Base-by-base conservation (phyloP, 2,888 invertebrate genomes). In the Fabriciana adippe region DNA sequence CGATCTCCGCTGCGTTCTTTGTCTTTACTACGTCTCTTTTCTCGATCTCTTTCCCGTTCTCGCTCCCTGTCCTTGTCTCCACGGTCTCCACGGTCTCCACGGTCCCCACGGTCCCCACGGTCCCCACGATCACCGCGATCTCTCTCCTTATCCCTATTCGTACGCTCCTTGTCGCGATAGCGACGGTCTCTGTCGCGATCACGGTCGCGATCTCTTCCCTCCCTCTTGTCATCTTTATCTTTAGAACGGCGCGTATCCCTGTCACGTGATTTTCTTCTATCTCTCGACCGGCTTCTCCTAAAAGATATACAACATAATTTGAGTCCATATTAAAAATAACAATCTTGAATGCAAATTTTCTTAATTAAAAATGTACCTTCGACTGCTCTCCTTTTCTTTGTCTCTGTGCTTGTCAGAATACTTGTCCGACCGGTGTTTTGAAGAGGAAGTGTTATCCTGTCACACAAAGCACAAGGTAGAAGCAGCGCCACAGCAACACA, bases 401-500 rank as follows among this genome's bases (percentile, higher is more conserved):
- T 92, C 92, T 88, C 88, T 93, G 87, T 91, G 88, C 86, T 91
- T 92, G 85, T 93, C 93, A 82, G 91, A 90, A 87, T 92, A 86
- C 89, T 92, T 93, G 88, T 93, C 93, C 81, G 90, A 87, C 78
- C 92, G 92, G 85, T 93, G 92, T 88, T 92, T 93, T 84, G 93
- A 90, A 84, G 93, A 90, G 87, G 91, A 87, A 86, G 90, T 90
- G 88, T 87, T 92, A 89, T 93, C 93, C 93, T 93, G 93, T 93
- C 92, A 93, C 92, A 93, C 93, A 93, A 93, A 93, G 93, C 93
- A 93, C 93, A 93, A 93, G 92, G 93, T 93, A 93, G 93, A 92
- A 93, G 92, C 92, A 91, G 91, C 92, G 90, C 92, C 92, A 93
- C 93, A 91, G 92, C 93, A 92, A 91, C 92, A 93, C 90, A 92